Base-by-base conservation (phyloP, 1,140 invertebrate genomes). In the Calliopsis andreniformis region DNA sequence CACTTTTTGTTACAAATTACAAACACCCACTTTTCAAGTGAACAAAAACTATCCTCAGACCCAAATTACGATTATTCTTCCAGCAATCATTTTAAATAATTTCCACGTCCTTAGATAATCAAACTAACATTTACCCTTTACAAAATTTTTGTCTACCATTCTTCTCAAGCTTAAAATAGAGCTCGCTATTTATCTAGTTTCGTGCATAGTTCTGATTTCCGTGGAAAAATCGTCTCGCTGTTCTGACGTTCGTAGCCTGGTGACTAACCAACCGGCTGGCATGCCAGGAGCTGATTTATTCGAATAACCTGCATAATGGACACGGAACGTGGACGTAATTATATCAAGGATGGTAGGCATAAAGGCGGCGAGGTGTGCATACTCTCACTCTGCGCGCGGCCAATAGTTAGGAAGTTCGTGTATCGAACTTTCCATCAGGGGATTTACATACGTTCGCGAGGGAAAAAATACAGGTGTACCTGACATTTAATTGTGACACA, bases 201-300 rank as follows among this genome's bases (percentile, higher is more conserved):
- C 35, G 23, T 16, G 3, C n/a, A 2, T 16, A 3, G 6, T 4
- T 16, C 25, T 5, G 10, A 1, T 58, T 43, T 20, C n/a, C 28
- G 20, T 20, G n/a, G 16, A 14, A 53, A 55, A n/a, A 35, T 64
- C n/a, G 6, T 51, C 23, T 35, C 28, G 16, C 4, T 7, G n/a
- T n/a, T 7, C n/a, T 14, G 25, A 23, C 4, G 20, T 39, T 53
- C 61, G 30, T 45, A 66, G 39, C 23, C 42, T 39, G 28, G 55
- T 73, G 61, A 73, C 35, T 73, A 55, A 73, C 49, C 32, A 55
- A 73, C 49, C 32, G 56, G 25, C 43, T 43, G 47, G 16, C n/a
- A 64, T 39, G 20, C 20, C 20, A 5, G 18, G 35, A 30, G n/a
- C 6, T 51, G 47, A 72, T 64, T 63, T 55, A 66, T 73, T 73